phyloP scores from a whole-genome alignment of 2,888 invertebrate genomes.

The Agriopis marginaria region DNA sequence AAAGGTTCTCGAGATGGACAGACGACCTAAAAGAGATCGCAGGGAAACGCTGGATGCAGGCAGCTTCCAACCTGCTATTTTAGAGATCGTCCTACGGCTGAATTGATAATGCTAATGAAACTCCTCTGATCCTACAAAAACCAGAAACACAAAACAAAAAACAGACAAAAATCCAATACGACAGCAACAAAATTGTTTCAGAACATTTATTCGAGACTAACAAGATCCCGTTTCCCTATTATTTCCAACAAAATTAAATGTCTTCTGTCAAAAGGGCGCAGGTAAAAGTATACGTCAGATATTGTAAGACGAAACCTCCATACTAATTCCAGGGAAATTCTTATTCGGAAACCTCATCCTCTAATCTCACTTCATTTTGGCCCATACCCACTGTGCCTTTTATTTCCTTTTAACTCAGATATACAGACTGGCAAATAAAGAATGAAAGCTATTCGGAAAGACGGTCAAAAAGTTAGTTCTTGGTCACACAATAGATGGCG shows the following conservation, averaged over 20 bases:
- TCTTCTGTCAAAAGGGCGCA: slow-evolving; percentile 15
- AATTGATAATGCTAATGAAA: too few species aligned
- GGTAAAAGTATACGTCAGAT: slow-evolving; percentile 19
- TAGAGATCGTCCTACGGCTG: too few species aligned
- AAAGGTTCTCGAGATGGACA: too few species aligned
- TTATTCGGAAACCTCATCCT: slow-evolving; percentile 22
- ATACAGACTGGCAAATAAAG: too few species aligned
- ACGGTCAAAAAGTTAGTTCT: too few species aligned
- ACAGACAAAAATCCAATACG: neutral
- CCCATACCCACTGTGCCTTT: neutral
- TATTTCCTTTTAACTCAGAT: neutral
- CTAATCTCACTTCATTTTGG: slow-evolving; percentile 29
- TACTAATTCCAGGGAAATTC: slow-evolving; percentile 25
- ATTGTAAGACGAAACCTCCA: slow-evolving; percentile 19
- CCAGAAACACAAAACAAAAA: too few species aligned
- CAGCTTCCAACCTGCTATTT: too few species aligned
- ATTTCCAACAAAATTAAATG: slow-evolving; percentile 25
- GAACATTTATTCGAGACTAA: slow-evolving; percentile 1
- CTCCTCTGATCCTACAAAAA: neutral
- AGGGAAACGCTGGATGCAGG: too few species aligned
- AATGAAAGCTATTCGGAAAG: too few species aligned
- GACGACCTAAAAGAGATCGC: too few species aligned
- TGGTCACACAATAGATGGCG: too few species aligned
- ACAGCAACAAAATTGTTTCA: neutral
- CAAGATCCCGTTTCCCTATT: slow-evolving; percentile 3